Evolutionary conservation across 1,140 invertebrate species (phyloP).

Genomic region (Macrostomum lignano): DNA sequence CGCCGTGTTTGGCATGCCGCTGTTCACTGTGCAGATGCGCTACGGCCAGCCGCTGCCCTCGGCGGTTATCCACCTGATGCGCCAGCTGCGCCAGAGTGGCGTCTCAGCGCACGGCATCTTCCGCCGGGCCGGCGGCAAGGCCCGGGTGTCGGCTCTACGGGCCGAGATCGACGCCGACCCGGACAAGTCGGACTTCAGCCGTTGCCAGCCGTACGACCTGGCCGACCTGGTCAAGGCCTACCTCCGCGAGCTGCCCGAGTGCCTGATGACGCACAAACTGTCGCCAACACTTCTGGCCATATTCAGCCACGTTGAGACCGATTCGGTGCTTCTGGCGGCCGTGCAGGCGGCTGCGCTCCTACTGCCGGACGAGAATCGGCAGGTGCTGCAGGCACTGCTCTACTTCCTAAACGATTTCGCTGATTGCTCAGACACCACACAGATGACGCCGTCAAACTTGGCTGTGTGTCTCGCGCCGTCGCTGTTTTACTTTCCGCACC

Average conservation of each 20-base stretch:
- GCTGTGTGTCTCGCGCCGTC: conserved; percentile 73
- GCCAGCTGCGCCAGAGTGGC: conserved; percentile 51
- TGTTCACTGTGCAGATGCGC: neutral
- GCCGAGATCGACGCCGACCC: conserved; percentile 24
- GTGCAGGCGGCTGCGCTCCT: conserved; percentile 54
- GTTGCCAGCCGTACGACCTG: conserved; percentile 62
- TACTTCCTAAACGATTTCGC: conserved; percentile 45
- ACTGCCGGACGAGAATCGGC: conserved; percentile 65
- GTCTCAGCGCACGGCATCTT: conserved; percentile 67
- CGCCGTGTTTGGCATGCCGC: neutral
- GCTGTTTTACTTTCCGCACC: conserved; percentile 38
- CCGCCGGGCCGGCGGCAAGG: conserved; percentile 41
- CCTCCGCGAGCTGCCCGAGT: conserved; percentile 69
- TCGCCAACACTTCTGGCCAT: conserved; percentile 76
- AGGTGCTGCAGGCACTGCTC: conserved; percentile 54
- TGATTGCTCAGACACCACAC: conserved; percentile 24
- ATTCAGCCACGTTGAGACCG: no score
- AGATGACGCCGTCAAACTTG: conserved; percentile 71
- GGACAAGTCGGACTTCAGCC: conserved; percentile 35
- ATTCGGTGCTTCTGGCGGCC: no score
- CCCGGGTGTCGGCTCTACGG: conserved; percentile 48
- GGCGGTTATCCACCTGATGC: conserved; percentile 51
- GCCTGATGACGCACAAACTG: conserved; percentile 62
- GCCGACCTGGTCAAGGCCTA: conserved; percentile 81
- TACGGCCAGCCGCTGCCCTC: conserved; percentile 51